Base-by-base conservation (phyloP, 2,888 invertebrate species). In the Pharmacophagus antenor region DNA sequence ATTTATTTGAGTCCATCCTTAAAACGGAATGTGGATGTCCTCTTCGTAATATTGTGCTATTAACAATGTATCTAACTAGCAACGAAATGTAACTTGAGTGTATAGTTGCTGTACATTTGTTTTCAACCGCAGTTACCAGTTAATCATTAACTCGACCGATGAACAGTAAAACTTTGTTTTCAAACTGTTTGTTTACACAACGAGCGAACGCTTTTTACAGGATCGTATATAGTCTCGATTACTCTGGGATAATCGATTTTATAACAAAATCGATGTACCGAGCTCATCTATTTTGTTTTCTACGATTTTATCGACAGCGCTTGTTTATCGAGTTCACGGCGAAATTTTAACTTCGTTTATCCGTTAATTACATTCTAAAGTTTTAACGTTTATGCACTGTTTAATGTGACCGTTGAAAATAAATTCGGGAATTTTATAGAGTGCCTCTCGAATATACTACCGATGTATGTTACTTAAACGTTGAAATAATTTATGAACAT, bases 301-400 rank as follows among this genome's bases (percentile, higher is more conserved):
- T 63, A 65, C 63, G 65, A 63, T 63, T 69, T 67, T 68, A 68
- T 65, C 50, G 65, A 62, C 63, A 51, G 51, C 61, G 64, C 63
- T 58, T 63, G 66, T 55, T 55, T 23, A 54, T 42, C 37, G 22
- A 25, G 49, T 57, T 54, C 50, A 56, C 46, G 25, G 47, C 49
- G 37, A 47, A 52, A 63, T 41, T 58, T 61, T 63, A 58, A 52
- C 21, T 54, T 56, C 58, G 61, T 62, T 55, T 48, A 37, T 53
- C 47, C 52, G 46, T 51, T 56, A 52, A 58, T 58, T 58, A 52
- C 31, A 46, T 46, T 37, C 17, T 52, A 52, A 58, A 47, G 20
- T 58, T 58, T 58, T 25, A 25, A 44, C 44, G 52, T 44, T 44
- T 44, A 53, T n/a, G 18, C 4, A n/a, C 37, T 37, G 47, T 37